Conservation (phyloP, 2,113 vertebrate genomes). For the Pterocles burchelli region DNA sequence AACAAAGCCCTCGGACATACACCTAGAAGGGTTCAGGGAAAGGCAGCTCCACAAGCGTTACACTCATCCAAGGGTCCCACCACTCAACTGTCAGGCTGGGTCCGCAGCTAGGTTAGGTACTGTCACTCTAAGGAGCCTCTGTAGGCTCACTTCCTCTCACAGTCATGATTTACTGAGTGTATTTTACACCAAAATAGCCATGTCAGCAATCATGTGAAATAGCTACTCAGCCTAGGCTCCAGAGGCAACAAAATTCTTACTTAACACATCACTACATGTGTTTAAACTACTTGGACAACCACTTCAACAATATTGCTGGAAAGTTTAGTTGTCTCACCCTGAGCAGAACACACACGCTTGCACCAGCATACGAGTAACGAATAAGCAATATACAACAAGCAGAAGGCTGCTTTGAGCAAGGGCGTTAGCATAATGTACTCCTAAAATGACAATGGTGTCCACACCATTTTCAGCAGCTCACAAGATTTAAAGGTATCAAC, state of each 20-base stretch:
- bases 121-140: background rate
- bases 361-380: background rate
- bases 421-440: background rate
- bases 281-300: background rate
- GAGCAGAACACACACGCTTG: background rate
- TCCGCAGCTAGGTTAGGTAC: background rate
- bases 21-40: background rate
- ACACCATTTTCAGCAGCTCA: background rate
- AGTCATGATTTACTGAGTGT: background rate
- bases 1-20: background rate
- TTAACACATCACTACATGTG: background rate
- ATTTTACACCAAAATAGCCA: background rate
- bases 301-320: background rate
- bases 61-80: background rate
- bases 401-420: background rate
- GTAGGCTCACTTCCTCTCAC: background rate
- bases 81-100: background rate
- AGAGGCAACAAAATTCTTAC: background rate
- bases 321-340: background rate
- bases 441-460: background rate
- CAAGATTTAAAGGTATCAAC: background rate
- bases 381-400: background rate
- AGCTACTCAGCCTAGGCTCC: background rate
- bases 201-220: background rate
- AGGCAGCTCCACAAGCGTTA: background rate